A percentile compares a stretch with the other conserved stretches of the same genome.
Conservation (phyloP, 2,888 invertebrate species). For the Crepidodera aurea region DNA sequence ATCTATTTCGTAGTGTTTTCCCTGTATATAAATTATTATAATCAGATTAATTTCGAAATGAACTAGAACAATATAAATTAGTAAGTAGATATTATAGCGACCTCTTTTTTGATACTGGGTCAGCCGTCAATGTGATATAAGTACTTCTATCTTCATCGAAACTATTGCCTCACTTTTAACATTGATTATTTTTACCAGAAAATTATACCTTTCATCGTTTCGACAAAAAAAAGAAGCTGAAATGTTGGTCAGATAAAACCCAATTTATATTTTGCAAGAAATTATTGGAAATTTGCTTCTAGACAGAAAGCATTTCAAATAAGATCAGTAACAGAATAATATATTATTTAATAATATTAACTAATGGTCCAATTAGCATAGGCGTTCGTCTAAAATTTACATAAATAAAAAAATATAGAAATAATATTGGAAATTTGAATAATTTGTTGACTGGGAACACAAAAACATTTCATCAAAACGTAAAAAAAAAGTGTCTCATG, state of each 20-base stretch:
- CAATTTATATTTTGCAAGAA: slow-evolving; percentile 17
- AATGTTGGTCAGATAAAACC: slow-evolving; percentile 3
- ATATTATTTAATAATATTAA: slow-evolving; percentile 17
- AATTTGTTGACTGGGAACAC: too few relatives aligned
- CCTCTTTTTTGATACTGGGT: not conserved
- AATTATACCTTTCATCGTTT: not conserved
- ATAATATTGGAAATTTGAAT: not conserved
- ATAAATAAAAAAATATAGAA: too few relatives aligned
- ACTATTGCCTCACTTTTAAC: not conserved
- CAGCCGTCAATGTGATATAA: not conserved
- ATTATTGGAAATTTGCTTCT: slow-evolving; percentile 15
- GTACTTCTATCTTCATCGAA: not conserved
- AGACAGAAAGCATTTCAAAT: slow-evolving; percentile 18
- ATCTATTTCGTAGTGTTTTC: too few relatives aligned
- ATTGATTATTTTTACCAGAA: not conserved
- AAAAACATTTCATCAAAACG: too few relatives aligned
- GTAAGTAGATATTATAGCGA: too few relatives aligned
- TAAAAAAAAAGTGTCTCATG: too few relatives aligned
- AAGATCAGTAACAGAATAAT: slow-evolving; percentile 9
- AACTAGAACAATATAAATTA: too few relatives aligned
- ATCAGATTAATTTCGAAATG: too few relatives aligned
- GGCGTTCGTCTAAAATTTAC: slow-evolving; percentile 11
- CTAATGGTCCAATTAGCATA: slow-evolving; percentile 13
- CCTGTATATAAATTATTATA: too few relatives aligned
- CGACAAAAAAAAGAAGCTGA: slow-evolving; percentile 8